Conservation (phyloP, 2,888 invertebrate genomes). For the Leptura quadrifasciata region DNA sequence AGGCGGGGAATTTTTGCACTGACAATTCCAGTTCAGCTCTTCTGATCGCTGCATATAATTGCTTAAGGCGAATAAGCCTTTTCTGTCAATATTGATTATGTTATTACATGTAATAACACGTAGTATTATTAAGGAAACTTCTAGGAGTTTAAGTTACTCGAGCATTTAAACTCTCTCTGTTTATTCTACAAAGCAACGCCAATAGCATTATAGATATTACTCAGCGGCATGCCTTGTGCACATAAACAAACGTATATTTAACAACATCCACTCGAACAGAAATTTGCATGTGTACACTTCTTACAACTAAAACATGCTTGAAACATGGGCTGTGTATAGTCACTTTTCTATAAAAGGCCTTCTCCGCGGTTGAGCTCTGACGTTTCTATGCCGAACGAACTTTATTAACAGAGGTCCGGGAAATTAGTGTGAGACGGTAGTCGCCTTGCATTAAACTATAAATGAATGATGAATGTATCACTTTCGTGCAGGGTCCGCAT, state of each 20-base stretch:
- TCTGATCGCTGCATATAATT: background rate
- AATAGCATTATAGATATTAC: slow-evolving; percentile 15
- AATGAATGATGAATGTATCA: background rate
- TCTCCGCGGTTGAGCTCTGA: background rate
- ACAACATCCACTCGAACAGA: slow-evolving; percentile 29
- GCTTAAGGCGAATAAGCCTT: background rate
- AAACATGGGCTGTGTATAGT: slow-evolving; percentile 6
- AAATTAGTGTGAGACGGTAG: slow-evolving; percentile 16
- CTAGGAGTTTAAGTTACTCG: background rate
- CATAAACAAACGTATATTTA: slow-evolving; percentile 36
- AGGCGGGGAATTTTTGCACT: background rate
- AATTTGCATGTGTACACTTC: slow-evolving; percentile 33
- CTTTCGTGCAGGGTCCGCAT: background rate
- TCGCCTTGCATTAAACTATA: background rate
- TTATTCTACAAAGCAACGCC: background rate
- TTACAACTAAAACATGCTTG: slow-evolving; percentile 14
- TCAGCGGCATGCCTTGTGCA: slow-evolving; percentile 12
- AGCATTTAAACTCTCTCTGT: background rate
- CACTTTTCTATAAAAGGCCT: slow-evolving; percentile 29
- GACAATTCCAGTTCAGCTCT: background rate
- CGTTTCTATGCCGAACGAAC: slow-evolving; percentile 1
- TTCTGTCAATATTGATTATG: slow-evolving; percentile 22
- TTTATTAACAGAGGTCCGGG: slow-evolving; percentile 7
- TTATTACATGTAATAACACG: slow-evolving; percentile 21
- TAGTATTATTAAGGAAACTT: background rate